phyloP scores from a whole-genome alignment of 92 coral and sea anemone genomes.

The Bergia sp. region DNA sequence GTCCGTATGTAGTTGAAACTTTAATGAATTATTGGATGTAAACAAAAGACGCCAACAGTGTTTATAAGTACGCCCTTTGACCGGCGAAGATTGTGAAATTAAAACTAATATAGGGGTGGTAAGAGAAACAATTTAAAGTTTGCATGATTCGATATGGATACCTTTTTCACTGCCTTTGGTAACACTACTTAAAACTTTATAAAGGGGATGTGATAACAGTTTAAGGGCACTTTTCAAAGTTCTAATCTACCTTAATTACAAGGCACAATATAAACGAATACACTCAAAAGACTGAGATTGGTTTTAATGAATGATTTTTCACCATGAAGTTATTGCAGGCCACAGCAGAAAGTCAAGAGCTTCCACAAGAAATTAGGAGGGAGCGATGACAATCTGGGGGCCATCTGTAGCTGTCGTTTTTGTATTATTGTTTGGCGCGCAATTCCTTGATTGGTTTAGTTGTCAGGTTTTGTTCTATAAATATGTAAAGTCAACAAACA shows the following conservation, averaged over 20 bases:
- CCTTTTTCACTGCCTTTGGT: conserved; percentile 11
- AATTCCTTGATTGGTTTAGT: conserved; percentile 68
- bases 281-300: conserved; percentile 25
- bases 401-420: conserved; percentile 50
- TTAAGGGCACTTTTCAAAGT: conserved; percentile 6
- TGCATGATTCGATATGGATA: conserved; percentile 14
- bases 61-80: neutral
- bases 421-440: conserved; percentile 63
- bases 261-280: conserved; percentile 14
- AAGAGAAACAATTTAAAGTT: conserved; percentile 29
- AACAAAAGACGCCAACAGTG: conserved; percentile 6
- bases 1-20: conserved; percentile 6
- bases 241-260: conserved; percentile 43
- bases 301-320: conserved; percentile 22
- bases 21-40: conserved; percentile 40
- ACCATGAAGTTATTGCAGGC: conserved; percentile 3
- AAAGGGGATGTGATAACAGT: conserved; percentile 38
- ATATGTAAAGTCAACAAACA: conserved; percentile 69
- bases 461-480: conserved; percentile 69
- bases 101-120: conserved; percentile 8
- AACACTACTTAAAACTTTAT: conserved; percentile 26
- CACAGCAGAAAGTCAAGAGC: conserved; percentile 37
- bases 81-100: conserved; percentile 16
- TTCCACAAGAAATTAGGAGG: neutral
- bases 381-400: conserved; percentile 35